Evolutionary conservation across 2,113 vertebrate species (phyloP).

Genomic region (Cheilinus undulatus): DNA sequence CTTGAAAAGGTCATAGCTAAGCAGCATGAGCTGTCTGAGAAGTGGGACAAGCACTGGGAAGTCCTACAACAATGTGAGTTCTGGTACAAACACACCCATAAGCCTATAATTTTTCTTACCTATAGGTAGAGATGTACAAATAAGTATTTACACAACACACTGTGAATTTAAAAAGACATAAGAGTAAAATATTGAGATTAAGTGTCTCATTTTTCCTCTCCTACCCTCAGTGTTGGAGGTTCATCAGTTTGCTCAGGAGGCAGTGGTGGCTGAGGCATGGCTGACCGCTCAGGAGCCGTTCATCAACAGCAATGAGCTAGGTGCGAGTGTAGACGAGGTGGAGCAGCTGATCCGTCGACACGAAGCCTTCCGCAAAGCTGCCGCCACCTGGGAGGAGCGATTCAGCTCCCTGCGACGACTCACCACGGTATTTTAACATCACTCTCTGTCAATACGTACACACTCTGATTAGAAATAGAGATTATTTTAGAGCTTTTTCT

Average conservation of each 20-base stretch:
- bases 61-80: conserved; percentile 92
- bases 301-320: conserved; percentile 91
- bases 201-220: background rate
- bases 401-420: conserved; percentile 94
- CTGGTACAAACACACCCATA: too few species aligned
- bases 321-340: conserved; percentile 94
- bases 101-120: background rate
- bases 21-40: conserved; percentile 90
- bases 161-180: too few species aligned
- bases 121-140: background rate
- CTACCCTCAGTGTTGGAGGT: conserved; percentile 89
- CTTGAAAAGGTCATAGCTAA: conserved; percentile 90
- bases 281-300: conserved; percentile 92
- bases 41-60: conserved; percentile 96
- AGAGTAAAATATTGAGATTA: background rate
- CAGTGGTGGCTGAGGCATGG: conserved; percentile 94
- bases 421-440: conserved; percentile 85
- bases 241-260: conserved; percentile 97
- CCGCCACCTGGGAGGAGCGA: conserved; percentile 93
- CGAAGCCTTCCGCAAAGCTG: conserved; percentile 94
- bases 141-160: too few species aligned
- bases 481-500: too few species aligned
- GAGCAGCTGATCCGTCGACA: conserved; percentile 96
- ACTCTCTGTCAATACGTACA: background rate
- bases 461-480: background rate